Conservation (phyloP, 2,888 invertebrate species). For the Lottia scabra region DNA sequence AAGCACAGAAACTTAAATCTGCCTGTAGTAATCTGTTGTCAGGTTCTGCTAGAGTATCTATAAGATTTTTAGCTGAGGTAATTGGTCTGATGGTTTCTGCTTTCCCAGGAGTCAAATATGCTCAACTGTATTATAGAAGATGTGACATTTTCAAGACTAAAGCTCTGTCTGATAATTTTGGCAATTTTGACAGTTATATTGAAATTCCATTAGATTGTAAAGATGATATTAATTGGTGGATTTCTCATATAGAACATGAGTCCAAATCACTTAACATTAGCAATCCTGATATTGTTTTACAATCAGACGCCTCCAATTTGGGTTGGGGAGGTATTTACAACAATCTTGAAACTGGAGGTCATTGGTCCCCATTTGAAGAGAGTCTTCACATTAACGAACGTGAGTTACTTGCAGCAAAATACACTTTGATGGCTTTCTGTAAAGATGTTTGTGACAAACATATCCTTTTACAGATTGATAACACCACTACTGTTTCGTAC, state of each 20-base stretch:
- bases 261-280: neutral
- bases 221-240: slow-evolving; percentile 23
- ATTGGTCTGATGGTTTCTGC: slow-evolving; percentile 15
- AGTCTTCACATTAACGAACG: neutral
- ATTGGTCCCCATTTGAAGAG: neutral
- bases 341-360: neutral
- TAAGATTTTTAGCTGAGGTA: slow-evolving; percentile 8
- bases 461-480: slow-evolving; percentile 9
- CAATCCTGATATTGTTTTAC: neutral
- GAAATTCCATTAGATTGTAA: neutral
- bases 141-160: slow-evolving; percentile 14
- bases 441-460: slow-evolving; percentile 4
- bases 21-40: neutral
- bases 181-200: slow-evolving; percentile 12
- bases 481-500: slow-evolving; percentile 15
- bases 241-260: slow-evolving; percentile 6
- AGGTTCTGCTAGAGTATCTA: neutral
- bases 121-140: slow-evolving; percentile 13
- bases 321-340: slow-evolving; percentile 15
- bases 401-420: neutral
- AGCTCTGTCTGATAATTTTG: slow-evolving; percentile 12
- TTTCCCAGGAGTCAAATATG: slow-evolving; percentile 14
- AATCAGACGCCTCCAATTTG: slow-evolving; percentile 6
- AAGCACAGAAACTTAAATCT: neutral
- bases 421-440: neutral